Base-by-base conservation (phyloP, 2,113 vertebrate genomes). In the Choloepus hoffmanni region DNA sequence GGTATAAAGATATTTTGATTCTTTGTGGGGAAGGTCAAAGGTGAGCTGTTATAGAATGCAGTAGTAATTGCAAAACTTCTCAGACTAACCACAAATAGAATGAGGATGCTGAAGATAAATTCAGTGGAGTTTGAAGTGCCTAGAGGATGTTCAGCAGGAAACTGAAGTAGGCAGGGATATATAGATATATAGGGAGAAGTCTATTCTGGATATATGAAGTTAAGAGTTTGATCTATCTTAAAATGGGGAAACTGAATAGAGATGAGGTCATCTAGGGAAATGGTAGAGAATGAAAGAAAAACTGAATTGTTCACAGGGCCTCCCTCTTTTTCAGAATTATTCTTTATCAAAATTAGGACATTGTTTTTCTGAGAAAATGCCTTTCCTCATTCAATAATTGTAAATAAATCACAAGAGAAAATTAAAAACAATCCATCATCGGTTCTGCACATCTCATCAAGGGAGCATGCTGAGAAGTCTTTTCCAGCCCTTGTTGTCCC, bases 321-420 rank as follows among this genome's bases (percentile, higher is more conserved):
- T 83, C 18, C 16, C 8, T 88, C 24, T 78, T 36, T 92, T 95
- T 85, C 10, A 63, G 50, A 73, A 48, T 19, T 72, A 72, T 73
- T 45, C 19, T 91, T 96, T 48, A 76, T 91, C 48, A 78, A 63
- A 28, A 62, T 74, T 50, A 92, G 13, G 90, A 28, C 40, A 70
- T 74, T 63, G 21, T 67, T 95, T 95, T 95, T 70, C 89, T 91
- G 8, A 63, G 26, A 55, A 58, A 92, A 92, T 83, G 14, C 24
- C 8, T 82, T 78, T 93, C 95, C 9, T 89, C 23, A 63, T 78
- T 67, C n/a, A 48, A 77, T 67, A 89, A 67, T 82, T 93, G 2
- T 68, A 89, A 77, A 91, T 62, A 72, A 92, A 55, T 63, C 21
- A 45, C 62, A 18, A 85, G 36, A 72, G 60, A 89, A 79, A 88